phyloP scores from a whole-genome alignment of 2,113 vertebrate genomes.

The Crocuta crocuta region DNA sequence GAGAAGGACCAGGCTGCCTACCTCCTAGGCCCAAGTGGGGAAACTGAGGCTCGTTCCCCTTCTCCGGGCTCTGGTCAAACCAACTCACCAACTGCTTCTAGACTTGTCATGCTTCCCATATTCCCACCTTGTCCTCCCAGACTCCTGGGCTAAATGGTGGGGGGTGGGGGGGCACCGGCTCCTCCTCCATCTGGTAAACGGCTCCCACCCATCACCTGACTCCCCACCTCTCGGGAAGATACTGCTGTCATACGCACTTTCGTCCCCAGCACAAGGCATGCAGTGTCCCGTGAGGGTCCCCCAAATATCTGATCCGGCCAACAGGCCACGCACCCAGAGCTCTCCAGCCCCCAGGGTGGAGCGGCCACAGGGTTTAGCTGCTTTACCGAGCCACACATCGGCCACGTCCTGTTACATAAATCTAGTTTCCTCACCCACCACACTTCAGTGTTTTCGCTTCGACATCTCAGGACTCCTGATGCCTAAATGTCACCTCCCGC shows the following conservation, averaged over 20 bases:
- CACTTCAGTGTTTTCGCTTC: background rate
- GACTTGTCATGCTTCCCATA: background rate
- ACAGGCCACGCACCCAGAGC: fast-evolving
- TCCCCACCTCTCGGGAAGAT: background rate
- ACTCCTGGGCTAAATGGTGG: background rate
- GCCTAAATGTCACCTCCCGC: background rate
- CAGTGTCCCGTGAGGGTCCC: background rate
- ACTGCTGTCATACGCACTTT: background rate
- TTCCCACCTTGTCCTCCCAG: background rate
- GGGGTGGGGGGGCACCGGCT: too few species aligned
- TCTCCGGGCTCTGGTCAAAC: background rate
- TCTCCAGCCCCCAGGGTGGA: too few species aligned
- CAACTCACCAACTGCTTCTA: background rate
- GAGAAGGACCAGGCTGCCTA: background rate
- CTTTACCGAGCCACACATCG: fast-evolving
- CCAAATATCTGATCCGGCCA: background rate
- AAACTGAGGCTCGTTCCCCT: background rate
- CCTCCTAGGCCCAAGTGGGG: background rate
- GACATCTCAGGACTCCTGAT: background rate
- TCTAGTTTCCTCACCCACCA: background rate
- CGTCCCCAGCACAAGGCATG: background rate
- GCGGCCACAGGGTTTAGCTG: background rate
- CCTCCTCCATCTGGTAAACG: fast-evolving
- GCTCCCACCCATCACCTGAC: background rate
- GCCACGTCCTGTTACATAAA: background rate